These are phyloP conservation scores for Eurois occulta DNA, from an alignment of 2,888 invertebrate genomes.

Conservation along the genomic window DNA sequence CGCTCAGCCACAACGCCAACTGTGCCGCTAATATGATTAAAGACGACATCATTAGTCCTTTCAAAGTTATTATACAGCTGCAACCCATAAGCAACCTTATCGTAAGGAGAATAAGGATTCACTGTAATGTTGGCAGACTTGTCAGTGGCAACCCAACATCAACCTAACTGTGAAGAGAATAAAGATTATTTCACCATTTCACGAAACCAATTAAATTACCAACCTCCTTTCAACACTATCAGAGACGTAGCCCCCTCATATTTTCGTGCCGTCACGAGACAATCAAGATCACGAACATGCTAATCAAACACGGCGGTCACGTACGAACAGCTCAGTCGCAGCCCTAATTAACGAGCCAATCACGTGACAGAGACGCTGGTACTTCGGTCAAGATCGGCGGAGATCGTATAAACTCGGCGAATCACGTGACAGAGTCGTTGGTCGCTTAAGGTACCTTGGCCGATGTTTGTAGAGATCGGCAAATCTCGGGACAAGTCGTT, in stretches of 20 bases:
- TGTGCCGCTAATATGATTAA: too few species aligned
- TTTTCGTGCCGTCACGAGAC: background rate
- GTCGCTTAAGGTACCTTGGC: too few species aligned
- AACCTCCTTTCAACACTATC: background rate
- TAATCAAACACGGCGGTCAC: conserved; percentile 57
- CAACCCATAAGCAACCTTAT: background rate
- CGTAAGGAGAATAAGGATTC: background rate
- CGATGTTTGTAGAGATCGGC: conserved; percentile 10
- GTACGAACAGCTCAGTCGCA: conserved; percentile 51
- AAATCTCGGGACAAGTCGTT: background rate
- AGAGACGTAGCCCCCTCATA: background rate
- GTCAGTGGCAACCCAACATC: background rate
- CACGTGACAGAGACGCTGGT: conserved; percentile 35
- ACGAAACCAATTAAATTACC: background rate
- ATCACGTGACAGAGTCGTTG: conserved; percentile 27
- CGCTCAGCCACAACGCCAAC: too few species aligned
- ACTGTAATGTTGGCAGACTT: too few species aligned
- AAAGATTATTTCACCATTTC: background rate
- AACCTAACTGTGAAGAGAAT: background rate
- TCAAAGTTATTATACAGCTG: background rate
- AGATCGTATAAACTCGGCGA: background rate
- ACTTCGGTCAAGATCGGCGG: background rate
- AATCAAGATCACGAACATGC: background rate
- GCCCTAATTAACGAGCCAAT: conserved; percentile 64
- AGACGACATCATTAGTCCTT: background rate